Percentiles rank a stretch among this genome's conserved stretches.
Evolutionary conservation across 1,140 invertebrate genomes (phyloP).

Genomic region (Brachionus sp.): DNA sequence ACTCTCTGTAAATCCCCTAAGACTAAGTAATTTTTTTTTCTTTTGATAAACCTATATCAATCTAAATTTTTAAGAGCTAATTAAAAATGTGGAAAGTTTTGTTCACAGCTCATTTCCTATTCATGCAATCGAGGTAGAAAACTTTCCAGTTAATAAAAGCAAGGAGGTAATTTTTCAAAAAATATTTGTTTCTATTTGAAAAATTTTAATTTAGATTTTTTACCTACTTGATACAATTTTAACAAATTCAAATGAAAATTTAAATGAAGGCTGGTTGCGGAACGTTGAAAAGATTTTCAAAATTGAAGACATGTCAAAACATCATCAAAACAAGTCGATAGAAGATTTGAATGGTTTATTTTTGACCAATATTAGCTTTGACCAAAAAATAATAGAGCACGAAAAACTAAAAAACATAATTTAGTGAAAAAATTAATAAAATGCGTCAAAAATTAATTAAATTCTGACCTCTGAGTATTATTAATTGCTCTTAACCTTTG

Average conservation of each 20-base stretch:
- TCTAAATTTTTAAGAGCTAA: not conserved
- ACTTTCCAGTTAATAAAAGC: not conserved
- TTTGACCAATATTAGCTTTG: slow-evolving; percentile 22
- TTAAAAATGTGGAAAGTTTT: not conserved
- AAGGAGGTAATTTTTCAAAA: not conserved
- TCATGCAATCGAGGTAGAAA: not conserved
- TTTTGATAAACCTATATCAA: not conserved
- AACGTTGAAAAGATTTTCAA: not conserved
- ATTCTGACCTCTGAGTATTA: not conserved
- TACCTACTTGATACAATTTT: not conserved
- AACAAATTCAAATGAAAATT: not conserved
- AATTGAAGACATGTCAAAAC: not conserved
- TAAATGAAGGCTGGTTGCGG: not conserved
- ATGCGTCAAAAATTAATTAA: not conserved
- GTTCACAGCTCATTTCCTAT: not conserved
- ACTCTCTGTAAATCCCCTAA: not conserved
- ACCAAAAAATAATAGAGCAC: not conserved
- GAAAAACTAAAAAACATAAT: slow-evolving; percentile 9
- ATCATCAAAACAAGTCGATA: not conserved
- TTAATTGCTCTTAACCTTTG: not conserved
- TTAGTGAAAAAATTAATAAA: not conserved
- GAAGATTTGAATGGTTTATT: slow-evolving; percentile 28
- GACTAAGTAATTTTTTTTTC: not conserved
- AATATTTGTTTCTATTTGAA: not conserved
- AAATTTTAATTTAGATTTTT: not conserved